Conservation (phyloP, 2,888 invertebrate species). For the Polietes domitor region DNA sequence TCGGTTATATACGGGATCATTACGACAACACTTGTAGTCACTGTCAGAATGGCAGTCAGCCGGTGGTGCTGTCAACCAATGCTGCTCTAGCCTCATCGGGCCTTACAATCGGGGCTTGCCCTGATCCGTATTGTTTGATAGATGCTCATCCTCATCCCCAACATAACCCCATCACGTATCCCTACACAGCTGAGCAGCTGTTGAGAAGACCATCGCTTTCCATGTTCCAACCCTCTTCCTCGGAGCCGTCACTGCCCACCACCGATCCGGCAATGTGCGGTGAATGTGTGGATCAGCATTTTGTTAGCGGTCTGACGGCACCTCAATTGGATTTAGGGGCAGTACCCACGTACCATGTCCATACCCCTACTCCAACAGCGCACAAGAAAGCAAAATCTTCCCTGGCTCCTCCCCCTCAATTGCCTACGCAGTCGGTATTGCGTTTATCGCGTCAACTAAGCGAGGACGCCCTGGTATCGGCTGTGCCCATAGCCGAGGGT, state of each 20-base stretch:
- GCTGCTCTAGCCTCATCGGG: slow-evolving; percentile 75
- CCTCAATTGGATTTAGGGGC: slow-evolving; percentile 75
- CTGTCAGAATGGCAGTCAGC: slow-evolving; percentile 78
- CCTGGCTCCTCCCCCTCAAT: slow-evolving; percentile 73
- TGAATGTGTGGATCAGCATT: slow-evolving; percentile 79
- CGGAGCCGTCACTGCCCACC: slow-evolving; percentile 79
- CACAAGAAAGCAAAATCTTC: slow-evolving; percentile 75
- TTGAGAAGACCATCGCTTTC: slow-evolving; percentile 76
- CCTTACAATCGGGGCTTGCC: slow-evolving; percentile 75
- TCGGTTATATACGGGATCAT: slow-evolving; percentile 78
- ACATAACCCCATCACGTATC: slow-evolving; percentile 76
- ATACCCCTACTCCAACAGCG: slow-evolving; percentile 78
- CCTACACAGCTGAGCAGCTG: slow-evolving; percentile 74
- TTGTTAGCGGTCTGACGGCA: slow-evolving; percentile 76
- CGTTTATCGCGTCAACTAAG: slow-evolving; percentile 77
- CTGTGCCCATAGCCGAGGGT: slow-evolving; percentile 78
- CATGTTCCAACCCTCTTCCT: slow-evolving; percentile 77
- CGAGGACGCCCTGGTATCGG: slow-evolving; percentile 77
- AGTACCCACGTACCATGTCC: slow-evolving; percentile 79
- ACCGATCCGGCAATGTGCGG: slow-evolving; percentile 79
- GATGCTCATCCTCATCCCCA: slow-evolving; percentile 79
- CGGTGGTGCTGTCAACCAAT: slow-evolving; percentile 76
- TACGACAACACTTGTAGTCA: slow-evolving; percentile 78
- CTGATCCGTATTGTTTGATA: slow-evolving; percentile 76
- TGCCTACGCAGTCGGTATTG: slow-evolving; percentile 76